Percentiles rank a stretch among this genome's conserved stretches.
Conservation (phyloP, 2,888 invertebrate genomes). For the Halictus ligatus region DNA sequence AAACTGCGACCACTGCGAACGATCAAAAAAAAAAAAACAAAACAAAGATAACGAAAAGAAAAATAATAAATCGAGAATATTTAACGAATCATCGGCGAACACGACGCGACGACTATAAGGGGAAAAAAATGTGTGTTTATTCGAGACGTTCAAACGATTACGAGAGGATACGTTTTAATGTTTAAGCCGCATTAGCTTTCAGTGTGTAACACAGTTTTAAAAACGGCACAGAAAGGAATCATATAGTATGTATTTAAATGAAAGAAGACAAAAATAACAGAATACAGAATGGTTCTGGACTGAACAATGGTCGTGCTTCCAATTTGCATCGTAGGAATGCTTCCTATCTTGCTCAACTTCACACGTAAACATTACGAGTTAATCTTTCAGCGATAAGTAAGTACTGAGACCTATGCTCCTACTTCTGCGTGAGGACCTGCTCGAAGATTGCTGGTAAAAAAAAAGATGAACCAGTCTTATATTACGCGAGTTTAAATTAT, state of each 20-base stretch:
- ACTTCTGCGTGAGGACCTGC: too few relatives aligned
- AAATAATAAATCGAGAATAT: conserved; percentile 25
- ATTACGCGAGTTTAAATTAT: neutral
- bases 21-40: neutral
- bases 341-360: neutral
- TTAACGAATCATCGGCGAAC: conserved; percentile 24
- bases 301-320: neutral
- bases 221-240: conserved; percentile 64
- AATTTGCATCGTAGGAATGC: neutral
- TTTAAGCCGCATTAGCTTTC: conserved; percentile 79
- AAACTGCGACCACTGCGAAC: conserved; percentile 38
- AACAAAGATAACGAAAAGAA: neutral
- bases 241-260: conserved; percentile 74
- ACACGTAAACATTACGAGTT: neutral
- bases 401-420: neutral
- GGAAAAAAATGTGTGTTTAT: conserved; percentile 61
- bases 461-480: neutral
- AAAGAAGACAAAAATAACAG: conserved; percentile 33
- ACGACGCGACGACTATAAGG: conserved; percentile 42
- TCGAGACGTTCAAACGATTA: conserved; percentile 57
- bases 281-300: neutral
- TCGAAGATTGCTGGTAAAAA: too few relatives aligned
- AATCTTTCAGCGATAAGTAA: neutral
- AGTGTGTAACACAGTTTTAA: conserved; percentile 76
- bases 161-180: conserved; percentile 70